Evolutionary conservation across 2,113 vertebrate species (phyloP), one percentile per base, ranked within the genome.

Genomic region (Oncorhynchus kisutch): DNA sequence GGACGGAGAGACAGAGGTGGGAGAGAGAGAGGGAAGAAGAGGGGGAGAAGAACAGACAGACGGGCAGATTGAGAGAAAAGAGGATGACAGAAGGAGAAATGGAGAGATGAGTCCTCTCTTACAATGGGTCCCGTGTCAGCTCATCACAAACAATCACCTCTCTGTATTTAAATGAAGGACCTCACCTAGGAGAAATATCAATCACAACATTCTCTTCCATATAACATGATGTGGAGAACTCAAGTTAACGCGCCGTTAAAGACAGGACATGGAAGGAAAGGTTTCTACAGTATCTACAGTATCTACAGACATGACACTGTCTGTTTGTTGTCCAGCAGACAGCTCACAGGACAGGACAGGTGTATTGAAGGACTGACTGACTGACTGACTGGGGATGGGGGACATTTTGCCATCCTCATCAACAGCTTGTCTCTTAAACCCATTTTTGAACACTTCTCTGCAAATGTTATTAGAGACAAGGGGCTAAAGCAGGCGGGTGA

Each of bases 371-470:
- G 81, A 89, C 86, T 85, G 77, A 27, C 27, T 27, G 27, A 79
- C 67, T n/a, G n/a, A n/a, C n/a, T 73, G 70, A 27, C 48, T 29
- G 69, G 78, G 34, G 34, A 34, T 5, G 6, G 34, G 70, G 54
- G 67, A 75, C 74, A 71, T 16, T 75, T 64, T 78, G 66, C 78
- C 78, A 77, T 78, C 85, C 83, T 85, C 85, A 82, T 76, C 51
- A 68, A 76, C 45, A 48, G 29, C 64, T 77, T 27, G 81, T 82
- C 83, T 87, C 83, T 81, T 73, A 87, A 78, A 86, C 81, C 78
- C 81, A 82, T 86, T 83, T 83, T 79, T 87, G 87, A 88, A 86
- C 83, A 88, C 84, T 81, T 88, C 88, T 88, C 87, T 89, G 87
- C 90, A 88, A 87, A 88, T 85, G 86, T 86, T 86, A 88, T 78